A percentile compares a stretch with the other conserved stretches of the same genome.
Conservation (phyloP, 2,888 invertebrate species). For the Polylopha cassiicola region DNA sequence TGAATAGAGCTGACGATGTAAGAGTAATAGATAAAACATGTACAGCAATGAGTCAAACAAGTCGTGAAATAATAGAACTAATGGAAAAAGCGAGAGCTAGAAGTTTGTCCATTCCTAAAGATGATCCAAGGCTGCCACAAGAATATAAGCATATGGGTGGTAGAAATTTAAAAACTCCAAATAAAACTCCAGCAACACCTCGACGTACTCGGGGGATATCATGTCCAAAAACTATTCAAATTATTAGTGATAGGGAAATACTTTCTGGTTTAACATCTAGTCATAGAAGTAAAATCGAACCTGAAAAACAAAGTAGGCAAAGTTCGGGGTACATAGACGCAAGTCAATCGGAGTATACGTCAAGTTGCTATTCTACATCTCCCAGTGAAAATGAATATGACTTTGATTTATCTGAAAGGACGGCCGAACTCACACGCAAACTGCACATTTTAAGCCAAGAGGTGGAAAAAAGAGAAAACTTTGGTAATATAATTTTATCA, state of each 20-base stretch:
- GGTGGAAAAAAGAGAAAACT: slow-evolving; percentile 48
- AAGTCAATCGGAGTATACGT: slow-evolving; percentile 72
- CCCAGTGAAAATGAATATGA: slow-evolving; percentile 74
- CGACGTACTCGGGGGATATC: slow-evolving; percentile 61
- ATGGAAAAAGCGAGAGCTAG: slow-evolving; percentile 71
- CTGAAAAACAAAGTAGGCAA: slow-evolving; percentile 52
- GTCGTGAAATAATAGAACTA: slow-evolving; percentile 66
- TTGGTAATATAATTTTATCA: slow-evolving; percentile 43
- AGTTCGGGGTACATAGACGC: slow-evolving; percentile 72
- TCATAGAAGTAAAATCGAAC: slow-evolving; percentile 50
- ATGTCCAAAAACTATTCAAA: slow-evolving; percentile 74
- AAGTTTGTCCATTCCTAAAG: slow-evolving; percentile 72
- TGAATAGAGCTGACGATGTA: slow-evolving; percentile 63
- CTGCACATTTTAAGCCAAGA: slow-evolving; percentile 63
- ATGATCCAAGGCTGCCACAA: slow-evolving; percentile 56
- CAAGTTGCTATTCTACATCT: slow-evolving; percentile 71
- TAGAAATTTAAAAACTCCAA: slow-evolving; percentile 75
- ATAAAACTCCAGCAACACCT: slow-evolving; percentile 59
- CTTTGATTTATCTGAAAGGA: slow-evolving; percentile 66
- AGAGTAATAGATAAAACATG: slow-evolving; percentile 54
- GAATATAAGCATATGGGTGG: slow-evolving; percentile 49
- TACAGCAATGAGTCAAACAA: slow-evolving; percentile 66
- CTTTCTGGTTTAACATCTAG: slow-evolving; percentile 68
- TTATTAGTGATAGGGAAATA: slow-evolving; percentile 71
- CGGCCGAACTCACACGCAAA: slow-evolving; percentile 66